Base-by-base conservation (phyloP, 2,888 invertebrate species). In the Psylliodes chrysocephalus region DNA sequence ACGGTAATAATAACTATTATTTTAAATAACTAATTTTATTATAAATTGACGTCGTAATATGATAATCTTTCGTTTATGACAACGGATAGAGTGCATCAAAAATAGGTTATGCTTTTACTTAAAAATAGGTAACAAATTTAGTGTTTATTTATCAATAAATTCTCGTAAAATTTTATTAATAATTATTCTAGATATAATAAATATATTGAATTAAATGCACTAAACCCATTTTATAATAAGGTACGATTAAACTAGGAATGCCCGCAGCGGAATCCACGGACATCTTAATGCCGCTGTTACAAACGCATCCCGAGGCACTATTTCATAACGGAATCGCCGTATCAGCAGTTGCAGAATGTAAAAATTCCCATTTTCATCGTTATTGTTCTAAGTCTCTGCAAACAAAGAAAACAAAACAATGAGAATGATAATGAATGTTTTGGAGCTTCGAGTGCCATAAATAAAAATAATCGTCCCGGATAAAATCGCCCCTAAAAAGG, bases 401-500 rank as follows among this genome's bases (percentile, higher is more conserved):
- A 59, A 59, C 49, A 59, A 59, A 51, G 59, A 59, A 59, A 59
- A 17, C 49, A 59, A 59, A 49, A 59, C 59, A 51, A 59, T 51
- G 38, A 17, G 49, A 38, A 28, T 51, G 59, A 59, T 59, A 59
- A 59, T 59, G 49, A 59, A 59, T 59, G 59, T 59, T 54, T 35
- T 38, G 38, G 49, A 47, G 47, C 18, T 57, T 49, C 40, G 47
- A 51, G 59, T 59, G 59, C 18, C 59, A 51, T 40, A 59, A 59
- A 59, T 59, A 59, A 59, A 51, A 59, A 49, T 59, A 59, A 59
- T 51, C 49, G 59, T 28, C 17, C n/a, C 8, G 40, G 59, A 51
- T 59, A 59, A 49, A 49, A 59, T 49, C 28, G 40, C 49, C 40
- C 40, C 40, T 49, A 28, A 59, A 59, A 59, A 49, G 49, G 59